Evolutionary conservation across 2,797 vertebrate genomes (phyloP), one percentile per base, ranked within the genome.

Genomic region (Bradypodion ventrale): DNA sequence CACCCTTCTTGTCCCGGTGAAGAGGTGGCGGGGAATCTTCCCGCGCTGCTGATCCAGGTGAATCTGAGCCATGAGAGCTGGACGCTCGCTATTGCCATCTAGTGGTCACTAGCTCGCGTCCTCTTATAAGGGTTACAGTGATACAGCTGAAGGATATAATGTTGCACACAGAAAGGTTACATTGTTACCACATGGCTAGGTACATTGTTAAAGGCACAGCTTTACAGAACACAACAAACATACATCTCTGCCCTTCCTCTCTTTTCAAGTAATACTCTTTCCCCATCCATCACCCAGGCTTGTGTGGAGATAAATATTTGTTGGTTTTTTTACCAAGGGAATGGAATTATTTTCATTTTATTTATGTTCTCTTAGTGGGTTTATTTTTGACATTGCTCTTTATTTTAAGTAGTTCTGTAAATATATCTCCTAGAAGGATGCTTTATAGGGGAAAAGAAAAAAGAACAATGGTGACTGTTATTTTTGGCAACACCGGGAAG

Each of bases 271-370:
- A 13, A 85, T 40, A 37, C 62, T 74, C 83, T 35, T 13, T 90
- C 91, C 84, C 75, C n/a, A 86, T 85, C 68, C 73, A 69, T 86
- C 86, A 23, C 5, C 37, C 80, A 89, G 70, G 2, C 75, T 10
- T n/a, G 82, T 72, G 74, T 21, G 87, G 75, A 84, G 62, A 79
- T 78, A 89, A 93, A 88, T 90, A 90, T 88, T 87, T 91, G 88
- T 72, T 52, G 52, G 9, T 15, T 88, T 89, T 66, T 92, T 65
- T 83, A 83, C 63, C 83, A 73, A 83, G 80, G 21, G 74, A 89
- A 83, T 75, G 25, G 65, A 88, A 68, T 75, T 66, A 80, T 87
- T 87, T 32, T 84, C 12, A 46, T 83, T 86, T 84, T 88, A 49
- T 82, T 46, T 87, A 77, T 5, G 1, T 78, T 49, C 44, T 23